Percentiles rank a stretch among this genome's conserved stretches.
Conservation (phyloP, 2,888 invertebrate genomes). For the Dolichomitus sp. region DNA sequence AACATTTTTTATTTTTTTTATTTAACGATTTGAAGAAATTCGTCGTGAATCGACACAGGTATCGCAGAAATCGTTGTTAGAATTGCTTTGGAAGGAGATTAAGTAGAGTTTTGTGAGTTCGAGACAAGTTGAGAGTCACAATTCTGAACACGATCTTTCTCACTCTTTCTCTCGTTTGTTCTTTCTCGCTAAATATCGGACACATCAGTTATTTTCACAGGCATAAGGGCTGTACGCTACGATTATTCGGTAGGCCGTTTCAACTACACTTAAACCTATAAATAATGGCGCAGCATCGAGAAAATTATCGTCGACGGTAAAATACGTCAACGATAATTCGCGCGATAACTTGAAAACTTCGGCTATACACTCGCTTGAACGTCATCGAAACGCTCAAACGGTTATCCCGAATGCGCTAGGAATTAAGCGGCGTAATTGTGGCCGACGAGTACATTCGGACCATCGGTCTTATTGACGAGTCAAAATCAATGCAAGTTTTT, state of each 20-base stretch:
- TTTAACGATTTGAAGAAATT: constrained; percentile 56
- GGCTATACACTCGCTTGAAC: background rate
- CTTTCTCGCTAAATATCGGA: constrained; percentile 41
- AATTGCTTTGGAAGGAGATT: constrained; percentile 66
- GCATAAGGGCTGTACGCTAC: constrained; percentile 64
- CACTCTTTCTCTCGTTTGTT: constrained; percentile 36
- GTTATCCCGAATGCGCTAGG: background rate
- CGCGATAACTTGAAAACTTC: background rate
- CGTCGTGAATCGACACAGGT: constrained; percentile 63
- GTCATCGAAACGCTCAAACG: constrained; percentile 13
- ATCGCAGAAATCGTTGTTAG: constrained; percentile 66
- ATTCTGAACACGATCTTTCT: constrained; percentile 30
- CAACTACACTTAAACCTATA: constrained; percentile 71
- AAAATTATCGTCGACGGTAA: constrained; percentile 10
- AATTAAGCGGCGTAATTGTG: constrained; percentile 32
- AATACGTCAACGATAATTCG: constrained; percentile 27
- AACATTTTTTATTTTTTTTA: constrained; percentile 34
- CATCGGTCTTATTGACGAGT: background rate
- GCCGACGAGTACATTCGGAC: background rate
- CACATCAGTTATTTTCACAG: constrained; percentile 42
- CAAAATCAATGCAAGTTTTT: background rate
- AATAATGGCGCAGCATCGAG: constrained; percentile 33
- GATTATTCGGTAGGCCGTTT: constrained; percentile 75
- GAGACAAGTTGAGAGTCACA: constrained; percentile 53
- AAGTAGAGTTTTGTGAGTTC: constrained; percentile 52